Conservation (phyloP, 2,888 invertebrate species). For the Digitonthophagus gazella region DNA sequence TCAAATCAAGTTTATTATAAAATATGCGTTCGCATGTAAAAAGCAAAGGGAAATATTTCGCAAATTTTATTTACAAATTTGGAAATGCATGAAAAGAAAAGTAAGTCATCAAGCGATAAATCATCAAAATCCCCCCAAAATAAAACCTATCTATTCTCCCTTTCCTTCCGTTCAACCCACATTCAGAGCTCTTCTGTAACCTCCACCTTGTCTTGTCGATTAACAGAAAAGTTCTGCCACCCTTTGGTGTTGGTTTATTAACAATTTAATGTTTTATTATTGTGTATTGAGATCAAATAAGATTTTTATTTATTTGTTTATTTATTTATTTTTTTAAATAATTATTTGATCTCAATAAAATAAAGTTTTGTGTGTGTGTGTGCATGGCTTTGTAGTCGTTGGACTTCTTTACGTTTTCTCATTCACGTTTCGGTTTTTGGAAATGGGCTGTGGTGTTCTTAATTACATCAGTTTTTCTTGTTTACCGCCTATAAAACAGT, state of each 20-base stretch:
- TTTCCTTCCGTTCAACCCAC: constrained; percentile 24
- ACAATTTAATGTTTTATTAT: background rate
- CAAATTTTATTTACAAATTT: background rate
- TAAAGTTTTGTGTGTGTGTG: constrained; percentile 19
- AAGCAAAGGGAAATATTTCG: background rate
- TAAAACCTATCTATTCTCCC: background rate
- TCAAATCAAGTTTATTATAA: constrained; percentile 6
- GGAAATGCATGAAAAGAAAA: too few species aligned
- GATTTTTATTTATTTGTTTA: background rate
- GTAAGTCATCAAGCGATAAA: too few species aligned
- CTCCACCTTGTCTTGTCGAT: constrained; percentile 23
- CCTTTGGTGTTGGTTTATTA: constrained; percentile 13
- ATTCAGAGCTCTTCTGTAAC: constrained; percentile 35
- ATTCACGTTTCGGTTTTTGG: constrained; percentile 11
- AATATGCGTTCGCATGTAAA: background rate
- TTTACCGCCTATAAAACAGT: constrained; percentile 1
- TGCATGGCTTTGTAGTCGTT: constrained; percentile 20
- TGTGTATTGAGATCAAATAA: background rate
- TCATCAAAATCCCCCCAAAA: background rate
- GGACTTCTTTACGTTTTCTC: background rate
- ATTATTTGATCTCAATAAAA: constrained; percentile 1
- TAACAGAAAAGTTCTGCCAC: constrained; percentile 34
- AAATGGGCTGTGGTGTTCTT: constrained; percentile 13
- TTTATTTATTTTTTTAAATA: constrained; percentile 17
- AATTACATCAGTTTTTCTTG: constrained; percentile 10